Base-by-base conservation (phyloP, 64 coral and sea anemone species). In the Montipora sp. region DNA sequence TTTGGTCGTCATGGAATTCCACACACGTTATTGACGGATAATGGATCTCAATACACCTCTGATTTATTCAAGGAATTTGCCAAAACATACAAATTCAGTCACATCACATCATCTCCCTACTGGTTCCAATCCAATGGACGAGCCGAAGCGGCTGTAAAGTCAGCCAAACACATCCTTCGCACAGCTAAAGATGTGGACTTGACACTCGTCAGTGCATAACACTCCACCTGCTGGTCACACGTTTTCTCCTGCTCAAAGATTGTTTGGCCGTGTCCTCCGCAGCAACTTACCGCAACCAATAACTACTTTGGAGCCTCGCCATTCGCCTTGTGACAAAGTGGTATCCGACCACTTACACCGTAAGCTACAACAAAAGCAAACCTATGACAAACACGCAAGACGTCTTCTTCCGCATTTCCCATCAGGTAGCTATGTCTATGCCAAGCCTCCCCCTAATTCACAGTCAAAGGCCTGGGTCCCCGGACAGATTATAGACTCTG, bases 21-120 rank as follows among this genome's bases (percentile, higher is more conserved):
- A 1, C 79, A 91, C 89, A 91, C 89, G 7, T 79, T 92, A 10
- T 19, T 92, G 71, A 92, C 90, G 7, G 80, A 92, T 76, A 92
- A 92, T 75, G 80, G 90, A 23, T 58, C 47, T 51, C 57, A 16
- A 69, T 92, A 59, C 49, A 75, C 74, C 79, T 93, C 83, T 20
- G 91, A 79, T 7, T 68, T 68, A 19, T 93, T 93, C 73, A 86
- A 67, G 36, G 14, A 47, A 20, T 93, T 93, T 87, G 13, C 82
- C 48, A 23, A 77, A 15, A 87, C 63, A 68, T 92, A 92, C 66
- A 84, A 84, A 66, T 92, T 92, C 73, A 20, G 83, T 16, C 53
- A 92, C 89, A 6, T 91, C 57, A 47, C 77, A 77, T n/a, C 80
- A 81, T 51, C 24, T 36, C 86, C 51, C 43, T 20, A 84, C 83